Evolutionary conservation across 1,140 invertebrate species (phyloP).

Genomic region (Cotesia chilonis): DNA sequence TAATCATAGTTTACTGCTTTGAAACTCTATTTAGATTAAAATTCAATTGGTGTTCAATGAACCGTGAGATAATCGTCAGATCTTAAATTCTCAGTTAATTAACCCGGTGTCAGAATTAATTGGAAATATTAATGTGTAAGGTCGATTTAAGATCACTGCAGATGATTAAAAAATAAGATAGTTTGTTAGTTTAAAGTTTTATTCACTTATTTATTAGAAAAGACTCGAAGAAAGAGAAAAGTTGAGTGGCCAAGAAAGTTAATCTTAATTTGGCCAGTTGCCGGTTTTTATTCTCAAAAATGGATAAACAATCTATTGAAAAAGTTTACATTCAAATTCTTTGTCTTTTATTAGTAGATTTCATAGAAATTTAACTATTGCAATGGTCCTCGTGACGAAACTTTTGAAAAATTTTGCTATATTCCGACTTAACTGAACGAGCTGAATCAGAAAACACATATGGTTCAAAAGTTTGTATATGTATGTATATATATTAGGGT

Average conservation of each 20-base stretch:
- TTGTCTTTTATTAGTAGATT: too few relatives aligned
- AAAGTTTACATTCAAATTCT: background rate
- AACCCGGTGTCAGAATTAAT: background rate
- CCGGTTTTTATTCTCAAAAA: constrained; percentile 56
- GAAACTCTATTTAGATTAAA: constrained; percentile 17
- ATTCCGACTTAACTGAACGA: too few relatives aligned
- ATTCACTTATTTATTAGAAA: too few relatives aligned
- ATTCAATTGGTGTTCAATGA: constrained; percentile 31
- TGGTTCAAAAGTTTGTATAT: too few relatives aligned
- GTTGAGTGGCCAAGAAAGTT: constrained; percentile 9
- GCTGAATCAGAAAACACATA: too few relatives aligned
- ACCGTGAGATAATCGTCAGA: background rate
- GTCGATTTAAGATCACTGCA: too few relatives aligned
- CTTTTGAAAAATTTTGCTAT: too few relatives aligned
- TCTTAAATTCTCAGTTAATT: constrained; percentile 26
- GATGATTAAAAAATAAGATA: too few relatives aligned
- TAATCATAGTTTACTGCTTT: constrained; percentile 1
- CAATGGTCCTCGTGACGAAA: too few relatives aligned
- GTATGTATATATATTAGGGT: too few relatives aligned
- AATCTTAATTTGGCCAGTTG: constrained; percentile 43
- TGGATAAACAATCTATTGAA: constrained; percentile 47
- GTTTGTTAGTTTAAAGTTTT: too few relatives aligned
- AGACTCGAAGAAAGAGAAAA: background rate
- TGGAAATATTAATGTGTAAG: background rate
- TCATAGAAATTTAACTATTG: too few relatives aligned